Percentiles rank a stretch among this genome's conserved stretches.
phyloP scores from a whole-genome alignment of 2,113 vertebrate species.

The Equus quagga region DNA sequence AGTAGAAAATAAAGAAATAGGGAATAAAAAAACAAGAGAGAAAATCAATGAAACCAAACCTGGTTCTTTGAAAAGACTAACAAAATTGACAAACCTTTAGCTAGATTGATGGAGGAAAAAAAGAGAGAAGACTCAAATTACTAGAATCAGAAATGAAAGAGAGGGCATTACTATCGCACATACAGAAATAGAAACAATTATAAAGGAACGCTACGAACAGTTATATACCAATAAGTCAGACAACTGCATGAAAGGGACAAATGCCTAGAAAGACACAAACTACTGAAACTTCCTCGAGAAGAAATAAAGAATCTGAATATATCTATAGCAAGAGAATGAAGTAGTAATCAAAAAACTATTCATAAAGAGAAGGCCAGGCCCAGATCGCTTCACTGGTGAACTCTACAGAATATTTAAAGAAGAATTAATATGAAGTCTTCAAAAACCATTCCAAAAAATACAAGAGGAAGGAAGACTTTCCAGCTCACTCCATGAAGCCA shows the following conservation, averaged over 20 bases:
- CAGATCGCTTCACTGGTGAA: not conserved
- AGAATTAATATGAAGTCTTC: not conserved
- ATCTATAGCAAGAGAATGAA: not conserved
- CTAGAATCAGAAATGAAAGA: not conserved
- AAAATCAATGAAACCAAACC: not conserved
- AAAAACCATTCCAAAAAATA: slow-evolving; percentile 22
- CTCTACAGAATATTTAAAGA: not conserved
- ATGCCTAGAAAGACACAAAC: not conserved
- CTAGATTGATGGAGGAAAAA: not conserved
- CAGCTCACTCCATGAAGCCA: not conserved
- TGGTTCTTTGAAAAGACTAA: not conserved
- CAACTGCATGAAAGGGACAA: not conserved
- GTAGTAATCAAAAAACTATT: not conserved
- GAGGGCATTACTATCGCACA: not conserved
- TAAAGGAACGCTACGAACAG: not conserved
- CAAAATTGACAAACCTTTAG: not conserved
- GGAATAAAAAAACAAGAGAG: not conserved
- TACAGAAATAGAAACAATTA: not conserved
- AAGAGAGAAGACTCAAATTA: not conserved
- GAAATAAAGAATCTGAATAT: slow-evolving; percentile 10
- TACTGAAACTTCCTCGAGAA: not conserved
- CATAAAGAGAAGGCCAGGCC: not conserved
- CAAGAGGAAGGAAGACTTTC: not conserved
- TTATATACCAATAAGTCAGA: not conserved
- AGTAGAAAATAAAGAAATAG: not conserved